phyloP scores from a whole-genome alignment of 2,888 invertebrate genomes.

The Brachypalpus laphriformis region DNA sequence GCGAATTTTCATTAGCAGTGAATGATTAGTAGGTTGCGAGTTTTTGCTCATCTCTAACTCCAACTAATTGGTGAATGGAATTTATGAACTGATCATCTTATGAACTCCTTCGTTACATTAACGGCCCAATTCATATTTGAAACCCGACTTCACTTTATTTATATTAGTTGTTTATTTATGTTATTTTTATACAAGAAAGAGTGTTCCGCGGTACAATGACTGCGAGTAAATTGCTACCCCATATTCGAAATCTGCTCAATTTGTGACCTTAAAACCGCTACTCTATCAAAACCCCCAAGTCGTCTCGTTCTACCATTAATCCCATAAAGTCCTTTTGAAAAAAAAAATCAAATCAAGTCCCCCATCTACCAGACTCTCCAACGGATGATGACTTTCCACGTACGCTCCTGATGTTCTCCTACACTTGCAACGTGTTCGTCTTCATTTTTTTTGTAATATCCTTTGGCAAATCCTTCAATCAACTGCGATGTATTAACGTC shows the following conservation, averaged over 20 bases:
- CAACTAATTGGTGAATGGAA: too few relatives aligned
- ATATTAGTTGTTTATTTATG: too few relatives aligned
- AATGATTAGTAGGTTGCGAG: too few relatives aligned
- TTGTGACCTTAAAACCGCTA: not conserved
- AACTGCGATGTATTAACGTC: constrained; percentile 56
- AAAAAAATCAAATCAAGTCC: constrained; percentile 43
- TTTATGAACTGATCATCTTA: too few relatives aligned
- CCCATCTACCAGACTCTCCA: not conserved
- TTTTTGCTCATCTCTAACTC: too few relatives aligned
- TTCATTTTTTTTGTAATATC: constrained; percentile 12
- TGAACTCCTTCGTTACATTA: too few relatives aligned
- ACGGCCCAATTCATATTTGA: too few relatives aligned
- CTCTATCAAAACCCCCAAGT: constrained; percentile 3
- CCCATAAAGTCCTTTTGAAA: constrained; percentile 15
- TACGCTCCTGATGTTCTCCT: not conserved
- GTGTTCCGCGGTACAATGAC: too few relatives aligned
- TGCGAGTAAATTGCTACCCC: too few relatives aligned
- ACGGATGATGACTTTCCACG: constrained; percentile 36
- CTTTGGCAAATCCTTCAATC: constrained; percentile 65
- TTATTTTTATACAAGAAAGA: too few relatives aligned
- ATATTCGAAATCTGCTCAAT: not conserved
- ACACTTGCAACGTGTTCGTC: constrained; percentile 11
- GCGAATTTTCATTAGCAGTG: too few relatives aligned
- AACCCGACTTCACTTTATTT: too few relatives aligned
- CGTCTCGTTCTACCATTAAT: constrained; percentile 53